Evolutionary conservation across 2,797 vertebrate species (phyloP), one percentile per base, ranked within the genome.

Genomic region (Tenualosa thibaudeaui): DNA sequence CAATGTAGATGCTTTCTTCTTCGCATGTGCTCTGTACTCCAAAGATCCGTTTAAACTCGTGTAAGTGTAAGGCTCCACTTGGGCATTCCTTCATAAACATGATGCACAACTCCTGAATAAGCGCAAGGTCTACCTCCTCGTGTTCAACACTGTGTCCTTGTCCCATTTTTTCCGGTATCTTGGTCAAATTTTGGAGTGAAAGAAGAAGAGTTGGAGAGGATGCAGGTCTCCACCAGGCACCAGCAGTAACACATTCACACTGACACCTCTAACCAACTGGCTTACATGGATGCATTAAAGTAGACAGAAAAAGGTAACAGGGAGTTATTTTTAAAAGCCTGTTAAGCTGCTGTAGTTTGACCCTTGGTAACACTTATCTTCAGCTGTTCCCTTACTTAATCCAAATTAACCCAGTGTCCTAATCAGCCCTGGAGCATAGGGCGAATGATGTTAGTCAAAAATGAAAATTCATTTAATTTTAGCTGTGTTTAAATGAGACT

Each of bases 41-140:
- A 81, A 93, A 93, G 85, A 92, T 89, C 24, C 71, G 85, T 37
- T 90, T 91, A 62, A 91, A 92, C 84, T 92, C 90, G 26, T 90
- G 90, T 15, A 91, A 82, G 81, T 88, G 86, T 58, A 92, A 58
- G 0, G 87, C 84, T 83, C 88, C 90, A 7, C 91, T 91, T 3
- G 91, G 90, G 40, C 91, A 92, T 81, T 88, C 89, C 40, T 31
- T 87, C 68, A 93, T 90, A 86, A 91, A 91, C 22, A 71, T 86
- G 6, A 89, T 82, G 46, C 89, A 91, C 50, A 92, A 86, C 19
- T 83, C 85, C 81, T 93, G 90, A 50, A 92, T 88, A 3, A 90
- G 87, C 10, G 84, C 81, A 15, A 91, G 62, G 0, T 90, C 89
- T 90, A 94, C 83, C 17, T 85, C 89, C 62, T 88, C 86, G 22